A percentile compares a stretch with the other conserved stretches of the same genome.
phyloP scores from a whole-genome alignment of 2,888 invertebrate species.

The Folsomia candida region DNA sequence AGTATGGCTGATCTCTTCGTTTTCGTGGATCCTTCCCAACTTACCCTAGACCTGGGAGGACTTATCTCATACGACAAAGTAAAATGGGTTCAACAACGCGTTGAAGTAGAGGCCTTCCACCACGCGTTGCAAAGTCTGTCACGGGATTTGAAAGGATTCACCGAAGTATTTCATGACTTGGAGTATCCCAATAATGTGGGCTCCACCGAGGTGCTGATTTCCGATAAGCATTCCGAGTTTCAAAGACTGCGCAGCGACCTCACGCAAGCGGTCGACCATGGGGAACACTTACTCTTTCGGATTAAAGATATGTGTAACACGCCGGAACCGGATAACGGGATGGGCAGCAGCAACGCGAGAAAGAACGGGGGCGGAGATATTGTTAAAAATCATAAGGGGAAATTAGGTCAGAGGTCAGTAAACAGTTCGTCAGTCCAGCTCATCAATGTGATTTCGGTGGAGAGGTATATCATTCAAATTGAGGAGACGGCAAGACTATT shows the following conservation, averaged over 20 bases:
- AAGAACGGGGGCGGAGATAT: slow-evolving; percentile 13
- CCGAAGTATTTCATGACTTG: slow-evolving; percentile 79
- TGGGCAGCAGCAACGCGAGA: slow-evolving; percentile 4
- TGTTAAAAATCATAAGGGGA: slow-evolving; percentile 28
- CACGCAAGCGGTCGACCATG: slow-evolving; percentile 79
- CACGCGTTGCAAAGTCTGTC: slow-evolving; percentile 87
- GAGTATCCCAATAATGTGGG: slow-evolving; percentile 93
- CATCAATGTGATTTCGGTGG: slow-evolving; percentile 49
- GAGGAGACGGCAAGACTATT: slow-evolving; percentile 93
- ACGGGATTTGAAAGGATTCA: slow-evolving; percentile 78
- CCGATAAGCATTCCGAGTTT: slow-evolving; percentile 69
- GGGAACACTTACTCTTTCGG: slow-evolving; percentile 74
- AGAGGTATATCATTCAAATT: slow-evolving; percentile 81
- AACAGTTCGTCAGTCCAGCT: slow-evolving; percentile 43
- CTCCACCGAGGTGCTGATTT: slow-evolving; percentile 81
- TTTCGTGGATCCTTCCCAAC: slow-evolving; percentile 75
- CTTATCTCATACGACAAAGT: slow-evolving; percentile 84
- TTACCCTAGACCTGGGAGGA: slow-evolving; percentile 87
- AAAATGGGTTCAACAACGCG: slow-evolving; percentile 95
- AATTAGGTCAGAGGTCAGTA: slow-evolving; percentile 15
- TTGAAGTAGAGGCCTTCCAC: slow-evolving; percentile 94
- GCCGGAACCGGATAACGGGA: slow-evolving; percentile 18
- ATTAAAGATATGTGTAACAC: slow-evolving; percentile 53
- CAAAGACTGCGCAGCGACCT: slow-evolving; percentile 78
- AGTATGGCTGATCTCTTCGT: slow-evolving; percentile 80